Evolutionary conservation across 2,797 vertebrate species (phyloP), one percentile per base, ranked within the genome.

Genomic region (Acrossocheilus fasciatus): DNA sequence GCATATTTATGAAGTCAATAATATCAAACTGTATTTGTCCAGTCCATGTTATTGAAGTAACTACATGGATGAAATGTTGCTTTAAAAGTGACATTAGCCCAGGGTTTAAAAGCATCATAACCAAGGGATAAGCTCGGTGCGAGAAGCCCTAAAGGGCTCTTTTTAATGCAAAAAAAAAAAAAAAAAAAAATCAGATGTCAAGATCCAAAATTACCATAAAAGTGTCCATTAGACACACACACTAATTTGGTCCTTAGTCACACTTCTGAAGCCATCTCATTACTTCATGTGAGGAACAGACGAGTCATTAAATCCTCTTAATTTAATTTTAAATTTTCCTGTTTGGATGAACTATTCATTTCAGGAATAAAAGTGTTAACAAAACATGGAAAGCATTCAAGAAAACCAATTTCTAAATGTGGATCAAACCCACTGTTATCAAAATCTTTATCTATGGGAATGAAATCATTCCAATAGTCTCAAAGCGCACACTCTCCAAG

Each of bases 381-480:
- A 81, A 81, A 41, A 41, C 26, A 30, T 57, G 18, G 45, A 69
- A 68, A 11, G 23, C 50, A 52, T 82, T 57, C 14, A 82, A 82
- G 7, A 54, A 70, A 72, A 50, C 1, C 23, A 74, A 43, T 4
- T 8, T 45, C 14, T 26, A 41, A 70, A 34, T 8, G 2, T 62
- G 43, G 5, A 39, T 70, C 1, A 15, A 54, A 62, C 43, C 45
- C 66, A 73, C 43, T 69, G 43, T 85, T 54, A 70, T 78, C 59
- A 30, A n/a, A 47, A 45, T 80, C 82, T 83, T 82, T 43, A 79
- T 59, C 84, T 47, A 18, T 73, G 76, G 39, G 50, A 85, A 45
- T 62, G 7, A 68, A 26, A 20, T 70, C 76, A 47, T 41, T 59
- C 36, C 59, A 59, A 50, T 10, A 69, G 57, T 30, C 3, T 23